Percentiles rank a stretch among this genome's conserved stretches.
Conservation (phyloP, 2,888 invertebrate genomes). For the Drosophila borborema region DNA sequence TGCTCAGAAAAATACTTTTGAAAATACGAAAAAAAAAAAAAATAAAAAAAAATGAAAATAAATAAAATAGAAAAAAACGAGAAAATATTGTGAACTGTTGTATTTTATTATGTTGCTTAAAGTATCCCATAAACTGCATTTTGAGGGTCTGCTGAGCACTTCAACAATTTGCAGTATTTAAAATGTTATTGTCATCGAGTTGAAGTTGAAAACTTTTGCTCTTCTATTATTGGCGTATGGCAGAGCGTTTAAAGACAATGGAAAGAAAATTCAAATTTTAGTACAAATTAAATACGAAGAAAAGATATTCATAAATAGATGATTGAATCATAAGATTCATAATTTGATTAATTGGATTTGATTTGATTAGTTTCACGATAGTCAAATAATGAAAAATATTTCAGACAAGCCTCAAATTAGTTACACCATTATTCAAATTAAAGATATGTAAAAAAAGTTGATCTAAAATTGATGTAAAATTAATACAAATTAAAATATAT, state of each 20-base stretch:
- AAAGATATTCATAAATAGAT: not conserved
- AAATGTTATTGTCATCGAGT: slow-evolving; percentile 57
- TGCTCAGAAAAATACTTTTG: slow-evolving; percentile 80
- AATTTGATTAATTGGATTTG: too few relatives aligned
- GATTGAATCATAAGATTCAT: too few relatives aligned
- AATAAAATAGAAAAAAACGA: slow-evolving; percentile 22
- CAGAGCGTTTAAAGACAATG: not conserved
- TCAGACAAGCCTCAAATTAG: too few relatives aligned
- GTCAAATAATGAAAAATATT: too few relatives aligned
- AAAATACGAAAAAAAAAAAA: slow-evolving; percentile 10
- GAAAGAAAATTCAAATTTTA: not conserved
- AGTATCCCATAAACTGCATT: slow-evolving; percentile 27
- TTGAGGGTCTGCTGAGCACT: slow-evolving; percentile 49
- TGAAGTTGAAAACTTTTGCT: slow-evolving; percentile 46
- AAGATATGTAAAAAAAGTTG: too few relatives aligned
- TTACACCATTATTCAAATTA: too few relatives aligned
- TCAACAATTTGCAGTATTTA: slow-evolving; percentile 62
- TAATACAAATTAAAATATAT: too few relatives aligned
- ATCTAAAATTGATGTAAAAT: too few relatives aligned
- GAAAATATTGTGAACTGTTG: slow-evolving; percentile 75
- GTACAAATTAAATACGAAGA: not conserved
- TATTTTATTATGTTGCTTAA: slow-evolving; percentile 65
- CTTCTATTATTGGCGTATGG: slow-evolving; percentile 6
- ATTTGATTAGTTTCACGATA: too few relatives aligned
- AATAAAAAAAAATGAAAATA: slow-evolving; percentile 15